Base-by-base conservation (phyloP, 2,113 vertebrate genomes). In the Telmatochromis bifrenatus region DNA sequence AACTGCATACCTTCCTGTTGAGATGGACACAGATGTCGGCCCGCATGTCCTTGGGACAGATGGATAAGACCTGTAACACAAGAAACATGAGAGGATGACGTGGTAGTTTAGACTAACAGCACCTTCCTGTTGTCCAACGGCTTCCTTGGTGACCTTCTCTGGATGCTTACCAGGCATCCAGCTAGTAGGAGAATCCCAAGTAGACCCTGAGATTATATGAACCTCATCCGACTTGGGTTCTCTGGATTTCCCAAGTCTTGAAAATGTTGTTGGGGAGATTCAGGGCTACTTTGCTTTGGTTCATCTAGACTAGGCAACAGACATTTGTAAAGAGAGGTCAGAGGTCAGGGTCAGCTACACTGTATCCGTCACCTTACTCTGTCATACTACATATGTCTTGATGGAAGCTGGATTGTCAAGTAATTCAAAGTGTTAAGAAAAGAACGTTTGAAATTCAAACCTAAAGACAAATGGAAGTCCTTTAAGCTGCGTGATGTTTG, bases 31-130 rank as follows among this genome's bases (percentile, higher is more conserved):
- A 99, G 93, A 99, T 99, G 93, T 99, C 98, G 1, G 98, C 98
- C 84, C 98, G 96, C 98, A 99, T 99, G 94, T 99, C 98, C 91
- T 99, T 99, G 10, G 98, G 98, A 96, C 98, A 99, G 93, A 99
- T 99, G 9, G 98, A 98, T 28, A 99, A 97, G 31, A 99, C 98
- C 98, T 99, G 92, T 28, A 89, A 79, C 68, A 84, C 62, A 17
- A 84, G 26, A 80, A 9, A 93, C 12, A 79, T 1, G 10, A 26
- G 1, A 5, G 7, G 15, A 7, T 91, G 33, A 88, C 2, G 9
- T 12, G 8, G 33, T 13, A 10, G 11, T 19, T 55, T 9, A 39
- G 19, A 73, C 15, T 19, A 37, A 47, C 23, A 28, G 23, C 6
- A 28, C 5, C 6, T 65, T n/a, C 60, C 60, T 12, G 6, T 77